Conservation (phyloP, 2,888 invertebrate species). For the Iphiclides podalirius region DNA sequence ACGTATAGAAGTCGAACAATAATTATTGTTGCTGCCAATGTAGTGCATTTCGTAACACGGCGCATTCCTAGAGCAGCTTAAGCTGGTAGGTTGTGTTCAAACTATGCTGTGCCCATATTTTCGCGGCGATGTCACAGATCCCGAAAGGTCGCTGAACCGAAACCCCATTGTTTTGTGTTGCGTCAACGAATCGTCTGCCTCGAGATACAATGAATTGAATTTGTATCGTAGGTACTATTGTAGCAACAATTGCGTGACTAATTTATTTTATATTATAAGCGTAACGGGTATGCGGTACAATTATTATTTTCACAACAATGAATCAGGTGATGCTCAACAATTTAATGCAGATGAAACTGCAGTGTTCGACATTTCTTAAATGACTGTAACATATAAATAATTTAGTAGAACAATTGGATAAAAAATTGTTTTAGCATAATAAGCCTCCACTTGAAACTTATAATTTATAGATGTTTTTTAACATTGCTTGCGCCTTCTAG, state of each 20-base stretch:
- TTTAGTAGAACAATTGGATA: no score
- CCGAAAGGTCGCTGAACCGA: conserved; percentile 72
- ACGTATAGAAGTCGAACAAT: background rate
- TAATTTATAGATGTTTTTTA: no score
- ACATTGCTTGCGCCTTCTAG: no score
- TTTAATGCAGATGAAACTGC: conserved; percentile 13
- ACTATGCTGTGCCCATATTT: conserved; percentile 67
- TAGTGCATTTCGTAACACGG: conserved; percentile 19
- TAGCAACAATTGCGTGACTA: conserved; percentile 60
- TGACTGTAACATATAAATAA: no score
- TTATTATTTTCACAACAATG: conserved; percentile 35
- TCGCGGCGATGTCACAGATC: conserved; percentile 73
- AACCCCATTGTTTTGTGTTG: conserved; percentile 74
- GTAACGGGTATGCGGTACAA: conserved; percentile 42
- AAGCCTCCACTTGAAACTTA: no score
- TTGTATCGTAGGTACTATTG: conserved; percentile 61
- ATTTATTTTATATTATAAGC: conserved; percentile 52
- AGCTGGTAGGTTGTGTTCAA: conserved; percentile 43
- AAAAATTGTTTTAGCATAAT: no score
- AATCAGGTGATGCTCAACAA: conserved; percentile 30
- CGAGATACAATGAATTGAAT: conserved; percentile 65
- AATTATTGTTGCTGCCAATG: no score
- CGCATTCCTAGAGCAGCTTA: conserved; percentile 22
- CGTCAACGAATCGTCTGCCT: conserved; percentile 74
- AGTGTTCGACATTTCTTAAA: conserved; percentile 9